phyloP scores from a whole-genome alignment of 37 sponge, comb jelly and placozoan genomes.

The Corticium candelabrum region DNA sequence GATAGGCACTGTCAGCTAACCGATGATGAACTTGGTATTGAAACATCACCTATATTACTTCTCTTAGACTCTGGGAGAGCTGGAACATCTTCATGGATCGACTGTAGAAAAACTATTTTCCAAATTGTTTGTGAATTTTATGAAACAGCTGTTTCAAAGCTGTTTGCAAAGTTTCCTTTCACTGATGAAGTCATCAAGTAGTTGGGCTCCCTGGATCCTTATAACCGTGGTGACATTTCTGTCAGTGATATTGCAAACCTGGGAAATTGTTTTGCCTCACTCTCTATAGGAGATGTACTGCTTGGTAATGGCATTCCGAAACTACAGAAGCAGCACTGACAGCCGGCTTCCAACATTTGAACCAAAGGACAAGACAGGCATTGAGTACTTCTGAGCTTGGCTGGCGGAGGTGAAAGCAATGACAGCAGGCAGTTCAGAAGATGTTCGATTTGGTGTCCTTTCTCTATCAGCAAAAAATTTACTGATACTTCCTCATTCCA shows the following conservation, averaged over 20 bases:
- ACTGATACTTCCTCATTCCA: conserved; percentile 24
- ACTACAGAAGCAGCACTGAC: not conserved
- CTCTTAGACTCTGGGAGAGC: too few species aligned
- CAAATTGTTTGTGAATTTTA: too few species aligned
- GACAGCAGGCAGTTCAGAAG: not conserved
- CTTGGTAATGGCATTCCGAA: not conserved
- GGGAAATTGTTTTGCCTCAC: too few species aligned
- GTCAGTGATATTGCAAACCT: too few species aligned
- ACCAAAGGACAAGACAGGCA: not conserved
- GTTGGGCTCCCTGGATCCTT: too few species aligned
- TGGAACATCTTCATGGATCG: too few species aligned
- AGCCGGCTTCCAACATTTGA: not conserved
- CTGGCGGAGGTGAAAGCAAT: not conserved
- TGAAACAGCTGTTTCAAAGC: too few species aligned
- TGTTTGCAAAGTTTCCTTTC: too few species aligned
- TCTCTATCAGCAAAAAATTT: conserved; percentile 15
- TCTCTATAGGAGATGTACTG: too few species aligned
- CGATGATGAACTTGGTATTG: not conserved
- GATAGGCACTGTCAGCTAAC: not conserved
- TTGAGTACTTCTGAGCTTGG: not conserved
- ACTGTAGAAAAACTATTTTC: too few species aligned
- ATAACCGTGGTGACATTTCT: too few species aligned
- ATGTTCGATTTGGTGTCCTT: conserved; percentile 12
- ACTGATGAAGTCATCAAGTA: too few species aligned
- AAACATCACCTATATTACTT: not conserved